These are phyloP conservation scores for Saccopteryx bilineata DNA, from an alignment of 2,113 vertebrate species.

Conservation along the genomic window DNA sequence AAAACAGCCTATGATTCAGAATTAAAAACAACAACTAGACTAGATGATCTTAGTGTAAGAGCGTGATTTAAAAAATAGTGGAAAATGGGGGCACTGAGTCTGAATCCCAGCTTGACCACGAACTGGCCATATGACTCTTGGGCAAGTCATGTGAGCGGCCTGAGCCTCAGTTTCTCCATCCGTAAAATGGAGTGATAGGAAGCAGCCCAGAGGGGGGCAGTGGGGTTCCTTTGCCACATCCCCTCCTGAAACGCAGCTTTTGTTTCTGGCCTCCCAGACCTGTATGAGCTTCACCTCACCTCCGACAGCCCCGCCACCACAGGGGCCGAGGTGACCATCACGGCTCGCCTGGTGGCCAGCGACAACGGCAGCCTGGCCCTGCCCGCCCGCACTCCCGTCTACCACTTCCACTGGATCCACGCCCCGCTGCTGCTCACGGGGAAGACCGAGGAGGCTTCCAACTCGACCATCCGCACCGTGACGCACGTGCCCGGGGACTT, in stretches of 20 bases:
- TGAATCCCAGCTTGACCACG: background rate
- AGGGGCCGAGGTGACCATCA: conserved; percentile 83
- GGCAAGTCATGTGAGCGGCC: background rate
- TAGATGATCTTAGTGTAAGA: background rate
- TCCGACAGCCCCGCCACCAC: conserved; percentile 86
- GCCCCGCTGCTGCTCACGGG: conserved; percentile 85
- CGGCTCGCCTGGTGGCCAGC: conserved; percentile 75
- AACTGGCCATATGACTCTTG: background rate
- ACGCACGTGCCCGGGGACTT: conserved; percentile 82
- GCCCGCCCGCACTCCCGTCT: background rate
- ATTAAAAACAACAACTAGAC: background rate
- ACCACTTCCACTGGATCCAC: conserved; percentile 88
- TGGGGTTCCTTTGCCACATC: background rate
- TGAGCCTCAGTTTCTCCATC: background rate
- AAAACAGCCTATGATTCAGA: background rate
- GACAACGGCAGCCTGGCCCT: conserved; percentile 52
- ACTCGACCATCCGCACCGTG: conserved; percentile 71
- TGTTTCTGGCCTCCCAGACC: conserved; percentile 56
- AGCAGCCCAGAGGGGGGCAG: background rate
- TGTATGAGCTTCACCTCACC: conserved; percentile 77
- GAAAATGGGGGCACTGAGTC: background rate
- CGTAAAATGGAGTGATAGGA: accelerated
- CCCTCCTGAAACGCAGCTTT: background rate
- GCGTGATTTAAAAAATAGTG: background rate
- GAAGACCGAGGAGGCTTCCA: conserved; percentile 71